A percentile compares a stretch with the other conserved stretches of the same genome.
These are phyloP conservation scores for Indicator maculatus DNA, from an alignment of 2,113 vertebrate species.

Conservation along the genomic window DNA sequence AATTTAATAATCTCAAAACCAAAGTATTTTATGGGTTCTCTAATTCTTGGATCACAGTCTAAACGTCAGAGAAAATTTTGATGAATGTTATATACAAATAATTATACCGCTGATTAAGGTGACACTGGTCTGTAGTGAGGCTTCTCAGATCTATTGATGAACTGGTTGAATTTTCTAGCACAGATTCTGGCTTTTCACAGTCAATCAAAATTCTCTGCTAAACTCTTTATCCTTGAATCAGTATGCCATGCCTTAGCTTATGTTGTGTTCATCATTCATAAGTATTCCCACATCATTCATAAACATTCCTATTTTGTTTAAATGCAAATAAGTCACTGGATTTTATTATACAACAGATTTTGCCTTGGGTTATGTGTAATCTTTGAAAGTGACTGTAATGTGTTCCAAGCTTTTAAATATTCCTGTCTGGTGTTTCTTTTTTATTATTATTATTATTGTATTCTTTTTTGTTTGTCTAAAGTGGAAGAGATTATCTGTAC, in stretches of 20 bases:
- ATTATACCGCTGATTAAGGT: not conserved
- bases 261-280: not conserved
- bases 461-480: constrained; percentile 45
- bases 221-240: not conserved
- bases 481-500: constrained; percentile 26
- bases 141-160: not conserved
- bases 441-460: not conserved
- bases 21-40: not conserved
- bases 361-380: not conserved
- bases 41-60: not conserved
- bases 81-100: no score
- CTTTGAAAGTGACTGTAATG: not conserved
- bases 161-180: not conserved
- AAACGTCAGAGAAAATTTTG: not conserved
- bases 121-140: not conserved
- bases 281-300: not conserved
- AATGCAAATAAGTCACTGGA: not conserved
- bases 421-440: not conserved
- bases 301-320: not conserved
- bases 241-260: not conserved
- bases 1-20: not conserved
- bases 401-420: not conserved
- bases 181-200: not conserved
- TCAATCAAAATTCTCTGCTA: not conserved
- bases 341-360: not conserved